A percentile compares a stretch with the other conserved stretches of the same genome.
phyloP scores from a whole-genome alignment of 2,888 invertebrate genomes.

The Calliphora vomitoria region DNA sequence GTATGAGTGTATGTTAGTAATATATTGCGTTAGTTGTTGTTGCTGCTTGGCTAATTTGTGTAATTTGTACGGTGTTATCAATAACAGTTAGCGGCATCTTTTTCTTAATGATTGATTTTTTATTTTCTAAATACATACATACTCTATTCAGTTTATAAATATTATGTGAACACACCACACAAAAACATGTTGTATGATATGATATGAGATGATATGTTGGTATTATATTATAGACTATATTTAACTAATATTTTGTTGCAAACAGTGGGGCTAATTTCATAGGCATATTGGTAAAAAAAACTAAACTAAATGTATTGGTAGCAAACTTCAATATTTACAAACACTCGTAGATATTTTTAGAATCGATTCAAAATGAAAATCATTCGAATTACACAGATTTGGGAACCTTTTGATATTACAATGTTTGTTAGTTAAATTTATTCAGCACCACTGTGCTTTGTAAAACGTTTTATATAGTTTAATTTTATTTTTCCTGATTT shows the following conservation, averaged over 20 bases:
- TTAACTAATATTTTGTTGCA: background rate
- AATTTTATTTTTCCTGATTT: background rate
- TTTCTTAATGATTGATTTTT: slow-evolving; percentile 69
- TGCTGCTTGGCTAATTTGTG: slow-evolving; percentile 70
- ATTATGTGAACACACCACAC: background rate
- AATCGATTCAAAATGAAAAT: too few species aligned
- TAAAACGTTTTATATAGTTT: background rate
- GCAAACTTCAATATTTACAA: background rate
- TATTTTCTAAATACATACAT: background rate
- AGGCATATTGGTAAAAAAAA: background rate
- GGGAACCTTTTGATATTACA: too few species aligned
- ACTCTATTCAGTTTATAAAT: background rate
- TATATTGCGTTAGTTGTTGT: slow-evolving; percentile 48
- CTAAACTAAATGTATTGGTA: too few species aligned
- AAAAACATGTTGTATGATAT: background rate
- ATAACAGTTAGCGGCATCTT: slow-evolving; percentile 75
- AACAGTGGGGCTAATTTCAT: background rate
- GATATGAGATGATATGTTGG: background rate
- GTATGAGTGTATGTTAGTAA: background rate
- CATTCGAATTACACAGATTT: too few species aligned
- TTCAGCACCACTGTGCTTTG: background rate
- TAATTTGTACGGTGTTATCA: slow-evolving; percentile 75
- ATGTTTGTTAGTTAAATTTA: too few species aligned
- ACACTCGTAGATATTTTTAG: background rate
- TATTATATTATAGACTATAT: background rate